A percentile compares a stretch with the other conserved stretches of the same genome.
phyloP scores from a whole-genome alignment of 2,113 vertebrate species.

The Bolborhynchus lineola region DNA sequence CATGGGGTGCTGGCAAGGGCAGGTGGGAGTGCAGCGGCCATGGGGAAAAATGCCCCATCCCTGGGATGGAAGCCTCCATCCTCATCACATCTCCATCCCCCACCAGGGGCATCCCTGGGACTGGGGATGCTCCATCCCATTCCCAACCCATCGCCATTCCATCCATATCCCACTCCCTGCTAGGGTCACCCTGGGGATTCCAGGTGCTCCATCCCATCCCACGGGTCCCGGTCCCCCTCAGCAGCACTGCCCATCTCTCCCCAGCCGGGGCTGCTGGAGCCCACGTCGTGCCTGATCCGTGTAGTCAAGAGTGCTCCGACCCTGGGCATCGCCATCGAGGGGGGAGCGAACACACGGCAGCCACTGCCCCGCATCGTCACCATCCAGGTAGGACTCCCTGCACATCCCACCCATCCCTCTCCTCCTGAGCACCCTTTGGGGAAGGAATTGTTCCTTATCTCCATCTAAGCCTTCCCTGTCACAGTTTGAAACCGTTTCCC shows the following conservation, averaged over 20 bases:
- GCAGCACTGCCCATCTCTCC: not conserved
- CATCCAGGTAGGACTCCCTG: slow-evolving; percentile 81
- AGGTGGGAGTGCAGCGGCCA: not conserved
- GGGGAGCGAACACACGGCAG: slow-evolving; percentile 95
- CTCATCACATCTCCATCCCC: not conserved
- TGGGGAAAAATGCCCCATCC: not conserved
- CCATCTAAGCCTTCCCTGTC: not conserved
- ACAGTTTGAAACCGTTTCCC: not conserved
- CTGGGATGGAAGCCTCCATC: not conserved
- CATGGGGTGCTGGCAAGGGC: not conserved
- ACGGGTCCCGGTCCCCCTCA: fast-evolving
- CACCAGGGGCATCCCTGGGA: too few relatives aligned
- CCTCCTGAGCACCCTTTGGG: not conserved
- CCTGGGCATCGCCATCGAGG: slow-evolving; percentile 95
- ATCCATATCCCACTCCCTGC: not conserved
- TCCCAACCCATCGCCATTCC: not conserved
- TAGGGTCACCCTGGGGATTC: not conserved
- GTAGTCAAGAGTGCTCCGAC: slow-evolving; percentile 91
- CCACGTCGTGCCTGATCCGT: slow-evolving; percentile 87
- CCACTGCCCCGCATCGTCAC: slow-evolving; percentile 96
- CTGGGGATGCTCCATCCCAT: not conserved
- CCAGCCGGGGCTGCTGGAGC: slow-evolving; percentile 92
- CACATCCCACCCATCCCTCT: fast-evolving
- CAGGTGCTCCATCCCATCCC: not conserved
- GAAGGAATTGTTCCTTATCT: not conserved